Evolutionary conservation across 2,113 vertebrate species (phyloP), one percentile per base, ranked within the genome.

Genomic region (Dasyprocta punctata): DNA sequence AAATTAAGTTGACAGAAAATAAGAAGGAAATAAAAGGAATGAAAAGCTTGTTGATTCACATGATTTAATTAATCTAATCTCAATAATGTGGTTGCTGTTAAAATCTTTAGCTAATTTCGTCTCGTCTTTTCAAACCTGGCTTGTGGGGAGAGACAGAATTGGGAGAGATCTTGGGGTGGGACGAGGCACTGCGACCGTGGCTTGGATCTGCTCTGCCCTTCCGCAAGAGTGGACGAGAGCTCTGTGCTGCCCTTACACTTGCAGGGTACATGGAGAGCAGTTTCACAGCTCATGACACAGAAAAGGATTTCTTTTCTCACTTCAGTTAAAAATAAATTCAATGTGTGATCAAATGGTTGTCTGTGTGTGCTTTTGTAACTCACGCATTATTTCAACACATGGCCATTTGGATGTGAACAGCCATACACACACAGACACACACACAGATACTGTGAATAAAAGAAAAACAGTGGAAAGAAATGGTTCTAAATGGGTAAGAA

Each of bases 1-100:
- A 85, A 90, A 81, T 28, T n/a, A 96, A 49, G 22, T n/a, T 75
- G 13, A 82, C 17, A 89, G 52, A 75, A 97, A 93, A 78, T 83
- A 73, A 96, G 96, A 89, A 86, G 44, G 58, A 93, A 16, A n/a
- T n/a, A 56, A 77, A 49, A 92, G 81, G 36, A 65, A 54, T 20
- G 84, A 94, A 90, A 77, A 93, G 10, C 24, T 97, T 30, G 69
- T 60, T 95, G 86, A 95, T 75, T 94, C 52, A 33, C 38, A 80
- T 52, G 16, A 85, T 90, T 94, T 93, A 84, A 97, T n/a, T 89
- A 77, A 97, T 80, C 56, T 95, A 90, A 97, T 84, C 9, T 41
- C 38, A 56, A 91, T 88, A 28, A 90, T 96, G 52, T 38, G 30
- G 80, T 98, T 93, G 80, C 7, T 49, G 83, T 61, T 58, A 73